phyloP scores from a whole-genome alignment of 2,113 vertebrate species.

The Philantomba maxwellii region DNA sequence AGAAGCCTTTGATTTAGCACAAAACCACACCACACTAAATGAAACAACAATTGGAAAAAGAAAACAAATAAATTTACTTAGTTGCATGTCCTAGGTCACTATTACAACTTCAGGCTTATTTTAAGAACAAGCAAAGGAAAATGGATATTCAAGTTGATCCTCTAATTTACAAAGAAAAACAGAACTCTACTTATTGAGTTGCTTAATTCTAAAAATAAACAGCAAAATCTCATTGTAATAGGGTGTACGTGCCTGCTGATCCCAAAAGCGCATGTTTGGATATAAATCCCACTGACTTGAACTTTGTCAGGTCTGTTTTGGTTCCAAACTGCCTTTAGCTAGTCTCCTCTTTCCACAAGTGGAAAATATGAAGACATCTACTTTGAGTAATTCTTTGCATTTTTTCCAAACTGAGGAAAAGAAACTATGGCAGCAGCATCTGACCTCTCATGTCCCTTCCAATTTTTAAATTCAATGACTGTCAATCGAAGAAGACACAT shows the following conservation, averaged over 20 bases:
- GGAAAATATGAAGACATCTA: constrained; percentile 37
- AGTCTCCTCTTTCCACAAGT: constrained; percentile 11
- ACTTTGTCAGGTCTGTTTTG: constrained; percentile 13
- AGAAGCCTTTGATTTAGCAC: not conserved
- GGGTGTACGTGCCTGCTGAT: not conserved
- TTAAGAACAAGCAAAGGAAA: constrained; percentile 29
- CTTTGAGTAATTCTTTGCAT: constrained; percentile 52
- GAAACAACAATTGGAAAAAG: not conserved
- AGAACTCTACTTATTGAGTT: not conserved
- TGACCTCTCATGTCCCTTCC: constrained; percentile 4
- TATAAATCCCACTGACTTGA: not conserved
- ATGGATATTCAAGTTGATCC: not conserved
- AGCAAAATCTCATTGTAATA: not conserved
- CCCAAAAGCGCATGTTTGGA: not conserved
- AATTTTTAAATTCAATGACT: constrained; percentile 29
- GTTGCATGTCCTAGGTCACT: not conserved
- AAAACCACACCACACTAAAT: not conserved
- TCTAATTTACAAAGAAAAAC: constrained; percentile 27
- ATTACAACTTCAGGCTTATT: not conserved
- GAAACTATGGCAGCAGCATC: constrained; percentile 18
- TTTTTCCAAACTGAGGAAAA: constrained; percentile 39
- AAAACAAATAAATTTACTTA: not conserved
- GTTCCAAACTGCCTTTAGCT: constrained; percentile 37
- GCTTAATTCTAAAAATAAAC: constrained; percentile 43
- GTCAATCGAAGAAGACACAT: not conserved